Evolutionary conservation across 2,888 invertebrate genomes (phyloP).

Genomic region (Stenurella melanura): DNA sequence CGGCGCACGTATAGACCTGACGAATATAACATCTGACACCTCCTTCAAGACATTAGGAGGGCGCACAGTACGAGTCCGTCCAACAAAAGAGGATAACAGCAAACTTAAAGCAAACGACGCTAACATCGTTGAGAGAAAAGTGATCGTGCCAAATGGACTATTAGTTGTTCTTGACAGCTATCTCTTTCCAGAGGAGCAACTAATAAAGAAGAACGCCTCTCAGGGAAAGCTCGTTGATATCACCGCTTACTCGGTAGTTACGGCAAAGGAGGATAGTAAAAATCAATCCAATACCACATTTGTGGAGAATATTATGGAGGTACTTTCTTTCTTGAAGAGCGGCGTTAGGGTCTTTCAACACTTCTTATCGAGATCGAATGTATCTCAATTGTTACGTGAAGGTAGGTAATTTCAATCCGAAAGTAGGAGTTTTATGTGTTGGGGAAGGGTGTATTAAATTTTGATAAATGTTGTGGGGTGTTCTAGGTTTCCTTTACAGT

Average conservation of each 20-base stretch:
- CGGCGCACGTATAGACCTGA: conserved; percentile 75
- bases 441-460: conserved; percentile 12
- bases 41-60: conserved; percentile 74
- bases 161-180: conserved; percentile 73
- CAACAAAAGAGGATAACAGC: conserved; percentile 62
- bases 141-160: conserved; percentile 72
- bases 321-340: conserved; percentile 78
- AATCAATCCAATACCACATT: conserved; percentile 69
- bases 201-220: conserved; percentile 56
- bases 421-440: background rate
- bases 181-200: conserved; percentile 68
- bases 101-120: conserved; percentile 72
- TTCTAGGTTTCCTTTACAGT: background rate
- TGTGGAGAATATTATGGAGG: conserved; percentile 74
- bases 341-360: conserved; percentile 80
- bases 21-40: conserved; percentile 73
- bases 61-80: conserved; percentile 69
- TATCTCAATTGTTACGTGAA: conserved; percentile 76
- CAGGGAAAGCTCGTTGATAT: conserved; percentile 56
- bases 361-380: conserved; percentile 78
- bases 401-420: conserved; percentile 68
- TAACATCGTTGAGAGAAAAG: conserved; percentile 70
- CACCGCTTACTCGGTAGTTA: conserved; percentile 53
- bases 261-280: conserved; percentile 63
- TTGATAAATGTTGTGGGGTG: background rate